Evolutionary conservation across 2,113 vertebrate genomes (phyloP).

Genomic region (Carettochelys insculpta): DNA sequence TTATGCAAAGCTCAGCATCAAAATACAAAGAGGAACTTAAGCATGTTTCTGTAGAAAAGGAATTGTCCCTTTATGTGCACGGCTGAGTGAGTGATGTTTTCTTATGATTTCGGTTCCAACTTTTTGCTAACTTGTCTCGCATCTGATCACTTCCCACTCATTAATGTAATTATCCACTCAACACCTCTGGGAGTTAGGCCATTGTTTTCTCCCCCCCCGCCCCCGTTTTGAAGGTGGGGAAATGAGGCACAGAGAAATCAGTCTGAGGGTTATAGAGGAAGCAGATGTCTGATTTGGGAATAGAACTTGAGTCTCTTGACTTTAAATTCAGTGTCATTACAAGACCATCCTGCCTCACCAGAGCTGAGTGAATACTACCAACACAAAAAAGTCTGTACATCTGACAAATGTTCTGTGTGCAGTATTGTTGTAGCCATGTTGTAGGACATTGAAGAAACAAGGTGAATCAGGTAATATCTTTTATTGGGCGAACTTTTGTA

Average conservation of each 20-base stretch:
- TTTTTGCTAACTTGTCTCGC: constrained; percentile 10
- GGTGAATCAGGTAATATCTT: background rate
- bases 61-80: background rate
- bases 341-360: background rate
- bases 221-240: background rate
- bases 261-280: background rate
- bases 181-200: background rate
- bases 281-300: fast-evolving
- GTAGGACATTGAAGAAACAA: background rate
- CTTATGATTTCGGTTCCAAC: background rate
- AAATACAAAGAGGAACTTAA: background rate
- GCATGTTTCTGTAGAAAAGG: background rate
- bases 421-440: background rate
- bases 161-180: fast-evolving
- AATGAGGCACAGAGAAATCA: background rate
- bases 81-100: background rate
- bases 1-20: background rate
- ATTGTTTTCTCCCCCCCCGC: background rate
- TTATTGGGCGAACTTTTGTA: background rate
- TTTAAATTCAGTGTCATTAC: background rate
- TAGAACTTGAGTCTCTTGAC: background rate
- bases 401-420: constrained; percentile 33
- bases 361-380: background rate
- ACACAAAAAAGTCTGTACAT: background rate
- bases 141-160: background rate